These are phyloP conservation scores for Heliconius congener DNA, from an alignment of 1,140 invertebrate genomes.

Conservation along the genomic window DNA sequence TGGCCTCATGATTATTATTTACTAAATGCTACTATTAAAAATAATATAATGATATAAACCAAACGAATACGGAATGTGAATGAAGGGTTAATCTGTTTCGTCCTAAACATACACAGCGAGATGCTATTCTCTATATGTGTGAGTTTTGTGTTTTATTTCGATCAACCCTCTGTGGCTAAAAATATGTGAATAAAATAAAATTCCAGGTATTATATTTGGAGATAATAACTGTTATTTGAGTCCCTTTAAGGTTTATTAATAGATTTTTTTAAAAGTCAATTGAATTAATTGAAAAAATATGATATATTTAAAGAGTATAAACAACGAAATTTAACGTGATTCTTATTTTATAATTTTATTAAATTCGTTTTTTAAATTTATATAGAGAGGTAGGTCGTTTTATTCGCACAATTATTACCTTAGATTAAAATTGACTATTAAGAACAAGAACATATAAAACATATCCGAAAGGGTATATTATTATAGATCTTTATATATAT, in stretches of 20 bases:
- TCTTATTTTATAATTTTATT: no score
- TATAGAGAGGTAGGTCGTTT: no score
- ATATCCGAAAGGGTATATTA: no score
- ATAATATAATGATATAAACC: no score
- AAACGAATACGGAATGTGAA: neutral
- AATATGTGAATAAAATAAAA: slow-evolving; percentile 21
- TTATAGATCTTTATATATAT: no score
- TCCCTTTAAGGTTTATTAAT: neutral
- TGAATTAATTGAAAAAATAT: neutral
- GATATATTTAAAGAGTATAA: neutral
- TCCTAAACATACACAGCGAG: slow-evolving; percentile 25
- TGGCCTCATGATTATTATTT: no score
- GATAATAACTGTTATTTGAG: slow-evolving; percentile 6
- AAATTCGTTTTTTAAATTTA: no score
- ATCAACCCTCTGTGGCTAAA: slow-evolving; percentile 11
- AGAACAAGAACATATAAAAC: no score
- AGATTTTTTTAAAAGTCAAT: neutral
- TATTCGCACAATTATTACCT: no score
- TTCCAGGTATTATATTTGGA: neutral
- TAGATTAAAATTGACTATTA: no score
- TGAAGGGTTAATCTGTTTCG: slow-evolving; percentile 12
- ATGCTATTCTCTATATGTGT: slow-evolving; percentile 15
- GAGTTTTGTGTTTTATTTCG: slow-evolving; percentile 23
- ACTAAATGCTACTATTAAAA: no score
- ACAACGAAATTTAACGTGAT: no score